phyloP scores from a whole-genome alignment of 2,888 invertebrate genomes.

The Leptopilina drosophilae region DNA sequence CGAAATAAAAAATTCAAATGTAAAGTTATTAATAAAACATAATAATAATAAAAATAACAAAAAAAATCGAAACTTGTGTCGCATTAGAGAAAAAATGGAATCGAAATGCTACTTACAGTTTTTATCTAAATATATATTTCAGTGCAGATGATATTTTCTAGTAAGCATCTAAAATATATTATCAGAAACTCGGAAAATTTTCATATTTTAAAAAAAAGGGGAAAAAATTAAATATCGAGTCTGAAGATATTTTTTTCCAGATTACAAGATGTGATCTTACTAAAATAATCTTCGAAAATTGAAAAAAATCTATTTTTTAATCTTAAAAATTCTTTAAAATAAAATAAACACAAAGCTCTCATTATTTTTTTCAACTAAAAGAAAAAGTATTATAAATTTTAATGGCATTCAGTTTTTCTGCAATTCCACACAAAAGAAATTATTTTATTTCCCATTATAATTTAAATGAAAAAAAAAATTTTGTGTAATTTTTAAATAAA shows the following conservation, averaged over 20 bases:
- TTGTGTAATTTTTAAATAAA: not conserved
- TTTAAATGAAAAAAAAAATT: not conserved
- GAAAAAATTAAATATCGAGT: constrained; percentile 11
- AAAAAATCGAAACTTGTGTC: not conserved
- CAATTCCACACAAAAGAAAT: not conserved
- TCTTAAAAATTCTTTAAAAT: constrained; percentile 28
- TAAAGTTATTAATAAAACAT: not conserved
- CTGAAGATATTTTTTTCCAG: not conserved
- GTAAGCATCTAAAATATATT: constrained; percentile 8
- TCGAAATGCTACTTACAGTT: constrained; percentile 31
- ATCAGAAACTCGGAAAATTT: not conserved
- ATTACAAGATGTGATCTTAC: constrained; percentile 1
- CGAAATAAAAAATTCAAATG: not conserved
- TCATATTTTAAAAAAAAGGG: not conserved
- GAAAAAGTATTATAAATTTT: not conserved
- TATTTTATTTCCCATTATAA: not conserved
- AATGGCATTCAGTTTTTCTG: not conserved
- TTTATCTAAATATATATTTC: constrained; percentile 13
- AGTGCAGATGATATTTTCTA: constrained; percentile 15
- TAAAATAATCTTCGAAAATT: constrained; percentile 26
- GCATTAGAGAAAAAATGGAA: constrained; percentile 14
- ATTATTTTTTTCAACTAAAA: not conserved
- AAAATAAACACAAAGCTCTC: constrained; percentile 24
- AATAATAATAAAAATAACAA: too few species aligned
- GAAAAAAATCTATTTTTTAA: constrained; percentile 32